Evolutionary conservation across 2,888 invertebrate genomes (phyloP).

Genomic region (Drosophila putrida): DNA sequence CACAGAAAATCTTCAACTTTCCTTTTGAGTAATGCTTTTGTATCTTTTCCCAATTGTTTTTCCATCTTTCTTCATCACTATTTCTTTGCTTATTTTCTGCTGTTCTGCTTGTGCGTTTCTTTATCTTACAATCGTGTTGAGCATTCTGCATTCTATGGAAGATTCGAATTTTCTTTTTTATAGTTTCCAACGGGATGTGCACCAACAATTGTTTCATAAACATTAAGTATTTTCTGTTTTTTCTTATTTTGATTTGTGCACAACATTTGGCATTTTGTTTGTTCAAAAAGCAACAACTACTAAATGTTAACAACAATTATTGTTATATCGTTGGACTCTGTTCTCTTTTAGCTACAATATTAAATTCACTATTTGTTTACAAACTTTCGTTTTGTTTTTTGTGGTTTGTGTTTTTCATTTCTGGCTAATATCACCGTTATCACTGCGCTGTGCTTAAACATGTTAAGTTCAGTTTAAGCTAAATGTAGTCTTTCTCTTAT

Average conservation of each 20-base stretch:
- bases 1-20: conserved; percentile 80
- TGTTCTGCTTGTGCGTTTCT: conserved; percentile 45
- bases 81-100: conserved; percentile 17
- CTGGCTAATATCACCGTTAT: conserved; percentile 78
- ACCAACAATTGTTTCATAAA: conserved; percentile 23
- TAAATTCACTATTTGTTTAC: conserved; percentile 78
- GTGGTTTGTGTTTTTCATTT: conserved; percentile 32
- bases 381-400: conserved; percentile 32
- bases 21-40: conserved; percentile 74
- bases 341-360: conserved; percentile 46
- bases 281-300: conserved; percentile 54
- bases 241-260: conserved; percentile 61
- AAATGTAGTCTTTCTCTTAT: conserved; percentile 67
- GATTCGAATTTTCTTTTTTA: conserved; percentile 46
- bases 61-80: conserved; percentile 22
- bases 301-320: conserved; percentile 70
- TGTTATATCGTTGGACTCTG: conserved; percentile 61
- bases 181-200: conserved; percentile 41
- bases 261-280: conserved; percentile 60
- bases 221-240: conserved; percentile 3
- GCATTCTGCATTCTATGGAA: conserved; percentile 69
- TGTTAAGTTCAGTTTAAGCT: conserved; percentile 68
- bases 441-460: conserved; percentile 70
- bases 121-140: conserved; percentile 58
- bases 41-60: conserved; percentile 58